phyloP scores from a whole-genome alignment of 53 echinoderm and acorn worm species.

The Patiria pectinifera region DNA sequence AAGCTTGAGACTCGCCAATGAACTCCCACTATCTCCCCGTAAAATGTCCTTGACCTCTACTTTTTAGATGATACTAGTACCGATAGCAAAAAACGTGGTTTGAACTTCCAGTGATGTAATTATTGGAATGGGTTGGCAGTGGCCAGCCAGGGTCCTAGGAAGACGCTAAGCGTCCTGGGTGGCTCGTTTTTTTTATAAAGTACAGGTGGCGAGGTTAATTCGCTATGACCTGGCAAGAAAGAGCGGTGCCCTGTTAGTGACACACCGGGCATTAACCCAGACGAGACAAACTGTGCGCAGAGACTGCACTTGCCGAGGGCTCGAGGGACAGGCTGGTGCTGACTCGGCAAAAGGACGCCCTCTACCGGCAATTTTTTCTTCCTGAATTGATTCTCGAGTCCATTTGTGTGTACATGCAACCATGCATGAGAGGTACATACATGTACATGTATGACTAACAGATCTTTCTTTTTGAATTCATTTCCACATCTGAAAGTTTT shows the following conservation, averaged over 20 bases:
- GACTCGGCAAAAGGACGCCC: slow-evolving; percentile 12
- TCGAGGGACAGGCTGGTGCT: not conserved
- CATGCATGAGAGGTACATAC: too few relatives aligned
- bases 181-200: not conserved
- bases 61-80: not conserved
- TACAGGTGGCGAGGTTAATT: slow-evolving; percentile 25
- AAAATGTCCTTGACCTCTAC: not conserved
- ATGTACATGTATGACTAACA: too few relatives aligned
- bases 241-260: slow-evolving; percentile 32
- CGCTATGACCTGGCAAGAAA: not conserved
- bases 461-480: too few relatives aligned
- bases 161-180: not conserved
- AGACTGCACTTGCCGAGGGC: not conserved
- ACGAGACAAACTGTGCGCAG: not conserved
- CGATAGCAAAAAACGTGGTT: not conserved
- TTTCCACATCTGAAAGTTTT: too few relatives aligned
- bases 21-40: not conserved
- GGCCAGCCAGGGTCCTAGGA: not conserved
- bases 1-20: not conserved
- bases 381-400: not conserved
- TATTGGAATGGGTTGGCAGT: slow-evolving; percentile 15
- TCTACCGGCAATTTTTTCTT: not conserved
- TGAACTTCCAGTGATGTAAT: slow-evolving; percentile 23
- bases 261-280: slow-evolving; percentile 31
- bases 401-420: not conserved